Evolutionary conservation across 2,888 invertebrate species (phyloP), one percentile per base, ranked within the genome.

Genomic region (Cremastinae sp.): DNA sequence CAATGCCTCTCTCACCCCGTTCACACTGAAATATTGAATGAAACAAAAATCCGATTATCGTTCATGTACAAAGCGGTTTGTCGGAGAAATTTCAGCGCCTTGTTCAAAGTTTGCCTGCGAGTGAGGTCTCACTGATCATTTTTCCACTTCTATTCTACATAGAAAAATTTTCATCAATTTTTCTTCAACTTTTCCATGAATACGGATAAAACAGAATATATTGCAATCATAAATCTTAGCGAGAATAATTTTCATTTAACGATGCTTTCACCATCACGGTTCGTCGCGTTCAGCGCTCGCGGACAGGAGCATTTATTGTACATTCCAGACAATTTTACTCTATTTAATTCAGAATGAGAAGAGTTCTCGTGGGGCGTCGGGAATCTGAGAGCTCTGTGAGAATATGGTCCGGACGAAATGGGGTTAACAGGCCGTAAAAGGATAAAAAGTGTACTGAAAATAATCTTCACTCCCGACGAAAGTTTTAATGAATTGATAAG

Each of bases 401-500:
- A 43, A 16, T 35, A 62, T 55, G 62, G 20, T 45, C 16, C 14
- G 28, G 16, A 45, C 14, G 55, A 55, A 55, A 70, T 45, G 55
- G 37, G 70, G 18, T 70, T 70, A 70, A 62, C 41, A 59, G 51
- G 41, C 39, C 39, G 62, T 16, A 45, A 28, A 9, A 18, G 47
- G 49, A 55, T 14, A 20, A 49, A 49, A 22, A 45, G 22, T 4
- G 20, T 35, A 58, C 22, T 49, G 16, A 49, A 51, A 69, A 59
- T 49, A 58, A 70, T 64, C 22, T 70, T 18, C 59, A 51, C 37
- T 65, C 39, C 64, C 49, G 43, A 5, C n/a, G 64, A 73, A 76
- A 77, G 49, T 77, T 77, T 74, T 74, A 77, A 77, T 74, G 76
- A 74, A 77, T 77, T 77, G 73, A 77, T 77, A 77, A 77, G 61